Base-by-base conservation (phyloP, 2,888 invertebrate genomes). In the Megaustenia siamemsis region DNA sequence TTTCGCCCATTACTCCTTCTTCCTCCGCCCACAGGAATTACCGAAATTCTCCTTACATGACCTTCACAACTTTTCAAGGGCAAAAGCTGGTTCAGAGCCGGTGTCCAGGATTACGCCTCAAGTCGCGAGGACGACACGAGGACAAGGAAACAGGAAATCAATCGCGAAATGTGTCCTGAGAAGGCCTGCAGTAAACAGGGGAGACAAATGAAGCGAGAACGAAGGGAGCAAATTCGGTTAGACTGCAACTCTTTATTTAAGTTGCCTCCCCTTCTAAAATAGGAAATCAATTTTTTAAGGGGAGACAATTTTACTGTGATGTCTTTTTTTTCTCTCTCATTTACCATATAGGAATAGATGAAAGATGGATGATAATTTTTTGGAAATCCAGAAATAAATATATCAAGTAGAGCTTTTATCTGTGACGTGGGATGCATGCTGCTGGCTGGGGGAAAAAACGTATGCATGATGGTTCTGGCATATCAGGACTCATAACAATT, bases 141-240 rank as follows among this genome's bases (percentile, higher is more conserved):
- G 12, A 63, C 32, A 32, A 63, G 32, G 32, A 6, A 63, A 4
- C 43, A n/a, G n/a, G 40, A 43, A 69, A 69, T 69, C 43, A 71
- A 71, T 71, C n/a, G 5, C 43, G 28, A 35, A n/a, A 43, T 12
- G 43, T n/a, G 43, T 43, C 24, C 28, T 71, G 40, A 15, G 66
- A n/a, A n/a, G 40, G 15, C 10, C 71, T n/a, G n/a, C n/a, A 71
- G n/a, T 8, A 71, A 71, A 71, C 71, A 71, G 71, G 69, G 71
- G 71, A 40, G 71, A 71, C n/a, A 71, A 71, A 71, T 71, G 71
- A 43, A 71, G 71, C 71, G 71, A 71, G 71, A 43, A 43, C 43
- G n/a, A 6, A 21, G 43, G 6, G 10, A 43, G n/a, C 0, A 43
- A 71, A 71, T 71, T 43, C n/a, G 24, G 43, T 71, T 71, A 43